Conservation (phyloP, 2,888 invertebrate genomes). For the Oxyscelio sp. region DNA sequence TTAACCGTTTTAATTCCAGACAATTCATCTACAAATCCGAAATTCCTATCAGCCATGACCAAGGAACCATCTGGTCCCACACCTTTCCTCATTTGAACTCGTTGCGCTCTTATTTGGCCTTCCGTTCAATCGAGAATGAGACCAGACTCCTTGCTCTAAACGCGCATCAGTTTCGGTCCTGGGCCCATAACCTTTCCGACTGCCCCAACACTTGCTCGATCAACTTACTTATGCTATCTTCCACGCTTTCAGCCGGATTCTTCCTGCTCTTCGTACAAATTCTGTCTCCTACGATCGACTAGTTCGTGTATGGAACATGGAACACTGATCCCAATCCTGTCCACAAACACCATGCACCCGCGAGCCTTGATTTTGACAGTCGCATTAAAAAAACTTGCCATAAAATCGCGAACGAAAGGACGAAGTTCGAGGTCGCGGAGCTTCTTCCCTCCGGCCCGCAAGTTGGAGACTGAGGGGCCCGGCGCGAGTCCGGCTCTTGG, state of each 20-base stretch:
- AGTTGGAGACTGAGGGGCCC: conserved; percentile 85
- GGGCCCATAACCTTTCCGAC: neutral
- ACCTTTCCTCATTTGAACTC: too few relatives aligned
- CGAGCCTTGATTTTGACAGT: conserved; percentile 41
- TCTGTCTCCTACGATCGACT: conserved; percentile 37
- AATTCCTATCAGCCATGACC: too few relatives aligned
- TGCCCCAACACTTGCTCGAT: neutral
- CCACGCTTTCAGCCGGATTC: conserved; percentile 51
- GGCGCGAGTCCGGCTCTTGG: conserved; percentile 79
- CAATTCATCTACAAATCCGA: too few relatives aligned
- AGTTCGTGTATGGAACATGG: conserved; percentile 61
- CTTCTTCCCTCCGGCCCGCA: conserved; percentile 88
- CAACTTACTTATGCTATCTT: conserved; percentile 66
- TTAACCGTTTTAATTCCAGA: too few relatives aligned
- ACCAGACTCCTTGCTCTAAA: too few relatives aligned
- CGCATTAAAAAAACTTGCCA: conserved; percentile 29
- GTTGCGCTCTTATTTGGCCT: too few relatives aligned
- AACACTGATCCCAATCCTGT: conserved; percentile 50
- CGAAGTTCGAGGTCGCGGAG: conserved; percentile 86
- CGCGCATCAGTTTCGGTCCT: too few relatives aligned
- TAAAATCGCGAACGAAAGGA: neutral
- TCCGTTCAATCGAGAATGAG: too few relatives aligned
- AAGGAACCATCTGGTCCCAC: too few relatives aligned
- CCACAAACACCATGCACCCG: conserved; percentile 62
- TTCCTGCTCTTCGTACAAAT: conserved; percentile 32